Evolutionary conservation across 64 coral and sea anemone species (phyloP), one percentile per base, ranked within the genome.

Genomic region (Stylophora pistillata): DNA sequence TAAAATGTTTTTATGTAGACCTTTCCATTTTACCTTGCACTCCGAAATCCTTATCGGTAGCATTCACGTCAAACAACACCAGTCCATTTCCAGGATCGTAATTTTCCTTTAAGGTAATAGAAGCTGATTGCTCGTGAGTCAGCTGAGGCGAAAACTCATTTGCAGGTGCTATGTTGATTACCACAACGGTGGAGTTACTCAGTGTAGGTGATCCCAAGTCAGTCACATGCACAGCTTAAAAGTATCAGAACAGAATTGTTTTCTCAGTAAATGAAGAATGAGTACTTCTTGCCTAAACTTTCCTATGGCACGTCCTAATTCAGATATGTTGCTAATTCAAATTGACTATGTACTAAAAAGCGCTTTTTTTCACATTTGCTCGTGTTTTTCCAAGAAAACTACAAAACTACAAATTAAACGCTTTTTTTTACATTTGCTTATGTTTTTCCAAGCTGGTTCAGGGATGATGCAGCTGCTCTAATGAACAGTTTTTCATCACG

Each of bases 101-200:
- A 41, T 94, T 72, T 89, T 94, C 87, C 61, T 86, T 86, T 15
- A 89, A 65, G 14, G 3, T 79, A 18, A 94, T n/a, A 17, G 9
- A 15, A 17, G 32, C 62, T 20, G 74, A 89, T 58, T 29, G 17
- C 11, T 15, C 59, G 73, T 89, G 79, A 62, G 72, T 94, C 53
- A 94, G 86, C 59, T 78, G 30, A 29, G 92, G 92, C 62, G 92
- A 75, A 29, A 86, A 94, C 53, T 94, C 87, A 68, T 94, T 89
- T 15, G 89, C 87, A 2, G 87, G 87, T 25, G 23, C 47, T 65
- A 94, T 81, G 58, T 74, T 34, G n/a, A 94, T 85, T 21, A 66
- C 52, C 11, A 94, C 87, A 18, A 16, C 57, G 9, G 92, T 79
- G 31, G 88, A 86, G 74, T 94, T 94, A 81, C 55, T 54, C 55